A percentile compares a stretch with the other conserved stretches of the same genome.
phyloP scores from a whole-genome alignment of 1,140 invertebrate species.

The Varroa destructor region DNA sequence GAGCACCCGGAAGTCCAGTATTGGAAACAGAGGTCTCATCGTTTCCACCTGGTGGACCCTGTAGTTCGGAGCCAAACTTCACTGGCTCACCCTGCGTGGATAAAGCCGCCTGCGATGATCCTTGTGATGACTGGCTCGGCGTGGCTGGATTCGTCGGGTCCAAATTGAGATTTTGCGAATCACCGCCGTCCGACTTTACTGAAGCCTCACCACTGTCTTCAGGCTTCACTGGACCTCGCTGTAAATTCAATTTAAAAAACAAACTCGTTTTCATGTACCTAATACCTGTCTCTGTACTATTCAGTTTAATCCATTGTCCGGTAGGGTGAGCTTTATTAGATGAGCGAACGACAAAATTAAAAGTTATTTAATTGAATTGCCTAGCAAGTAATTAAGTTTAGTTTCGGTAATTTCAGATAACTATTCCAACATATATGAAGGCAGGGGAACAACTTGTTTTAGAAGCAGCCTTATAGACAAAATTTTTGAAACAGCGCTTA shows the following conservation, averaged over 20 bases:
- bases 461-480: too few species aligned
- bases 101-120: too few species aligned
- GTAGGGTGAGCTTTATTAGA: too few species aligned
- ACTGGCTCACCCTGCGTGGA: too few species aligned
- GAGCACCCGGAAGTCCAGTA: background rate
- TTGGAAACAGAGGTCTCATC: background rate
- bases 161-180: constrained; percentile 27
- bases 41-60: background rate
- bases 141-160: background rate
- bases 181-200: constrained; percentile 25
- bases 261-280: background rate
- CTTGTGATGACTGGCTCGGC: constrained; percentile 12
- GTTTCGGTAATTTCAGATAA: background rate
- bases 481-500: too few species aligned
- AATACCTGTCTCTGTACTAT: too few species aligned
- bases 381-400: too few species aligned
- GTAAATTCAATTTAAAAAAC: background rate
- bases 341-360: too few species aligned
- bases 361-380: too few species aligned
- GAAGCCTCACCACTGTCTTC: constrained; percentile 25
- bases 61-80: too few species aligned
- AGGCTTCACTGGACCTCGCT: constrained; percentile 28
- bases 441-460: background rate
- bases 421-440: background rate
- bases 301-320: too few species aligned